Evolutionary conservation across 2,113 vertebrate genomes (phyloP).

Genomic region (Planiliza haematocheilus): DNA sequence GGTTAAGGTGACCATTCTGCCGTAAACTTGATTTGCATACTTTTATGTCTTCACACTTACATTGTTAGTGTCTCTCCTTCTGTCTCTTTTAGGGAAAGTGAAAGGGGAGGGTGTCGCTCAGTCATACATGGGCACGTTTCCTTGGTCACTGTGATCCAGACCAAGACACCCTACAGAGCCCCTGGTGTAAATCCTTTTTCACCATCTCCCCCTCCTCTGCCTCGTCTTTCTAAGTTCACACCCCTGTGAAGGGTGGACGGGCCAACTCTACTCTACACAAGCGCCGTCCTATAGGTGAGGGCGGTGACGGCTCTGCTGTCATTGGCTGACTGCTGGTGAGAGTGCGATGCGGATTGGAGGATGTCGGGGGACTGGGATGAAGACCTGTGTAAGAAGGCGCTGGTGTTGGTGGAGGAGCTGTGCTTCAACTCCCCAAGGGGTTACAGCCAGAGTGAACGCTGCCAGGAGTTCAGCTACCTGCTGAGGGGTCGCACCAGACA

Average conservation of each 20-base stretch:
- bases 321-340: constrained; percentile 79
- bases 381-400: constrained; percentile 90
- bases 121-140: constrained; percentile 54
- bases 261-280: constrained; percentile 40
- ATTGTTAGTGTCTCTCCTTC: constrained; percentile 38
- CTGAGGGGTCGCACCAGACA: constrained; percentile 84
- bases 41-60: constrained; percentile 41
- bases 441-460: constrained; percentile 87
- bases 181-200: constrained; percentile 16
- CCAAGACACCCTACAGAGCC: constrained; percentile 45
- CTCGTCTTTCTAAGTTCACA: constrained; percentile 14
- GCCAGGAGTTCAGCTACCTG: constrained; percentile 89
- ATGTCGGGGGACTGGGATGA: constrained; percentile 96
- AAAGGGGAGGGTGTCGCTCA: constrained; percentile 57
- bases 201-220: constrained; percentile 11
- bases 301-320: constrained; percentile 74
- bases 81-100: constrained; percentile 47
- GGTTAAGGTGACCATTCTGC: constrained; percentile 57
- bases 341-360: constrained; percentile 88
- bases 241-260: constrained; percentile 70
- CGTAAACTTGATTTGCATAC: constrained; percentile 54
- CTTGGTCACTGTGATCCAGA: constrained; percentile 67
- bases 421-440: constrained; percentile 85
- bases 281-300: constrained; percentile 72
- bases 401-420: constrained; percentile 89